A percentile compares a stretch with the other conserved stretches of the same genome.
phyloP scores from a whole-genome alignment of 2,113 vertebrate genomes.

The Laticauda colubrina region DNA sequence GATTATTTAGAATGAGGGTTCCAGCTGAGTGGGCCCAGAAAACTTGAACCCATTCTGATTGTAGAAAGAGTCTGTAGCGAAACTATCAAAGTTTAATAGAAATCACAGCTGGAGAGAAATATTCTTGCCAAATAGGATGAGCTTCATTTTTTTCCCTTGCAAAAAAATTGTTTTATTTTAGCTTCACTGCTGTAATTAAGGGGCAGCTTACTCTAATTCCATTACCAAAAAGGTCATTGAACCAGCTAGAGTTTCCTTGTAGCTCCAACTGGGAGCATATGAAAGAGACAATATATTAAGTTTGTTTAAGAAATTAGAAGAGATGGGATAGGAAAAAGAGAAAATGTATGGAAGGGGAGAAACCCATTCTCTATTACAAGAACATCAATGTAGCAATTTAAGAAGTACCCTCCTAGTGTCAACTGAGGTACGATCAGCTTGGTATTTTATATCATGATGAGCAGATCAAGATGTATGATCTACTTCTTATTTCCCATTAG shows the following conservation, averaged over 20 bases:
- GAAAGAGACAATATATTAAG: constrained; percentile 9
- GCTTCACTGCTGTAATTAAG: constrained; percentile 26
- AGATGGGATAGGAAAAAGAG: not conserved
- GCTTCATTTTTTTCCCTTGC: not conserved
- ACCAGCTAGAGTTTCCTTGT: constrained; percentile 15
- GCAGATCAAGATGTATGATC: not conserved
- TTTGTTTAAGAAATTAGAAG: not conserved
- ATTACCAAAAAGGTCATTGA: constrained; percentile 1
- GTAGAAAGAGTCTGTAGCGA: constrained; percentile 20
- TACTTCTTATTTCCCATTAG: not conserved
- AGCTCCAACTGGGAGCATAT: not conserved
- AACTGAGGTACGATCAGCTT: not conserved
- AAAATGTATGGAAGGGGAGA: not conserved
- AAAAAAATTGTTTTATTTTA: constrained; percentile 14
- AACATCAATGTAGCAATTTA: not conserved
- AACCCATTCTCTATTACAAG: not conserved
- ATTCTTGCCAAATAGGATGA: constrained; percentile 5
- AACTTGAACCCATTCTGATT: not conserved
- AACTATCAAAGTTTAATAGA: constrained; percentile 26
- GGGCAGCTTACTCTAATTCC: constrained; percentile 15
- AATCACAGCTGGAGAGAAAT: constrained; percentile 29
- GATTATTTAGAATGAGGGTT: constrained; percentile 21
- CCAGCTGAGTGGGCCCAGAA: constrained; percentile 17
- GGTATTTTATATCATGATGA: not conserved
- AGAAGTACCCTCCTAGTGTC: not conserved